A percentile compares a stretch with the other conserved stretches of the same genome.
These are phyloP conservation scores for Leucopternis melanops DNA, from an alignment of 2,113 vertebrate species.

Conservation along the genomic window DNA sequence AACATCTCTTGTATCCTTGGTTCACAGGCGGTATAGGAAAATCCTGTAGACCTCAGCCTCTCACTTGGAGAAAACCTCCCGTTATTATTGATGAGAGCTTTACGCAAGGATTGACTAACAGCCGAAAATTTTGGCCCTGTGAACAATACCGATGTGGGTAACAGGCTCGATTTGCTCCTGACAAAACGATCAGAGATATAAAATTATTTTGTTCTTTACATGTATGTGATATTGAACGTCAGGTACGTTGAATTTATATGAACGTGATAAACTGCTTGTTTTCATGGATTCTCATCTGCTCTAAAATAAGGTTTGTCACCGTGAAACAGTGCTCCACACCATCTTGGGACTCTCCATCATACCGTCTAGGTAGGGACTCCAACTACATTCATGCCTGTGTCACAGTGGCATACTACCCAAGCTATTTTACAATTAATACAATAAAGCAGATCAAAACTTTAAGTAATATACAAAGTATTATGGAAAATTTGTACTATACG, in stretches of 20 bases:
- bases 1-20: too few relatives aligned
- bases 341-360: accelerated
- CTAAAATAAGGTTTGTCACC: background rate
- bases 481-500: background rate
- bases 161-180: background rate
- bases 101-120: background rate
- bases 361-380: background rate
- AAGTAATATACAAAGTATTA: background rate
- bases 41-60: background rate
- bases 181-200: background rate
- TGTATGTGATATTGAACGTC: background rate
- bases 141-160: background rate
- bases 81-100: background rate
- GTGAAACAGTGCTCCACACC: background rate
- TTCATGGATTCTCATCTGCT: background rate
- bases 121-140: background rate
- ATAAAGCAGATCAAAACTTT: background rate
- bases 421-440: background rate
- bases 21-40: background rate
- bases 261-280: background rate
- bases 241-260: background rate
- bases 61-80: background rate
- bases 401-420: background rate
- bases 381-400: background rate
- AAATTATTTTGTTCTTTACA: background rate